Evolutionary conservation across 2,888 invertebrate genomes (phyloP), one percentile per base, ranked within the genome.

Genomic region (Morinoia aosen): DNA sequence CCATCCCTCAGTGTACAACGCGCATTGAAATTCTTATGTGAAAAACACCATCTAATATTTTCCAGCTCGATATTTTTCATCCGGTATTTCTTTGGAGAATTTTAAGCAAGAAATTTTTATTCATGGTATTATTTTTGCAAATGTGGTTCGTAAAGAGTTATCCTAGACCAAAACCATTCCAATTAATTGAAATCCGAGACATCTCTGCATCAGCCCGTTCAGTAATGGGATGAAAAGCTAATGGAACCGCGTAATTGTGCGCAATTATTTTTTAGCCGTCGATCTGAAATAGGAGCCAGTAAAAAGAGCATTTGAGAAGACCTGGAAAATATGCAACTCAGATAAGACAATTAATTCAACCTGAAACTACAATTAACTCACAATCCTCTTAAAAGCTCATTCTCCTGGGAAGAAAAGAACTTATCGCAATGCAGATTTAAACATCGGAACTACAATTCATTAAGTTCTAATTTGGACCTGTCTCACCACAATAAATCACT

Each of bases 401-500:
- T 76, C 19, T 76, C 25, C 76, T 33, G 19, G 10, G 33, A 76
- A 76, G 25, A 76, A 76, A 25, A 33, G 76, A 76, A 33, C 76
- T 40, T 12, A 90, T 90, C 90, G n/a, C 90, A 90, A 90, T 39
- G 90, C 90, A 48, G 40, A 90, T 90, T 48, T 90, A 90, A 90
- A 90, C 90, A 90, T 40, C 39, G 40, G 40, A 48, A 48, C 93
- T 33, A 93, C 93, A 57, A 93, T 93, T 4, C 93, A 93, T 93
- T 57, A 93, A 93, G 93, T 48, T 12, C 93, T 57, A 93, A 93
- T 57, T 93, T 93, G 11, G 93, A 93, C 33, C 93, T 93, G 93
- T 93, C 93, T 56, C 57, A 10, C 57, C 56, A 33, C 93, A 93
- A 57, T 93, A 93, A 93, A 93, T 93, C 93, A 93, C 56, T 48